phyloP scores from a whole-genome alignment of 1,140 invertebrate species.

The Orchestia grillus region DNA sequence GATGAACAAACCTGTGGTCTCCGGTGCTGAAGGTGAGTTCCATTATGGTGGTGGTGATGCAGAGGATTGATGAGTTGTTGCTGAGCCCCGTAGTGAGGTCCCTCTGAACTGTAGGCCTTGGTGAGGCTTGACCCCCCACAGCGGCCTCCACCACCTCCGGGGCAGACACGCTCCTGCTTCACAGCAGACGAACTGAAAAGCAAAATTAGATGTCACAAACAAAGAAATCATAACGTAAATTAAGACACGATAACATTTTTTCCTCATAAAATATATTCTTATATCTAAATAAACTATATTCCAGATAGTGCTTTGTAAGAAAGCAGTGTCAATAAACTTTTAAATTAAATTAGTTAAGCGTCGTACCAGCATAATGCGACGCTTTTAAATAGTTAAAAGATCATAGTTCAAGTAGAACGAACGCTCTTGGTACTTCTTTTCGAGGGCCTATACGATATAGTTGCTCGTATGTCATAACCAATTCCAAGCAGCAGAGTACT shows the following conservation, averaged over 20 bases:
- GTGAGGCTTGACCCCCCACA: slow-evolving; percentile 60
- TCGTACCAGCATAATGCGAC: no score
- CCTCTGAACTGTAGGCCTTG: slow-evolving; percentile 64
- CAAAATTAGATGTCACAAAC: neutral
- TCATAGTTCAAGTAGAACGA: no score
- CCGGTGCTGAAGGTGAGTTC: slow-evolving; percentile 60
- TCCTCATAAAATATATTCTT: neutral
- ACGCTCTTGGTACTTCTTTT: no score
- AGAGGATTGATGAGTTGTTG: slow-evolving; percentile 59
- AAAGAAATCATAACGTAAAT: neutral
- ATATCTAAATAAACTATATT: no score
- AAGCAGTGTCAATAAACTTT: no score
- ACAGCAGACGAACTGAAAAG: slow-evolving; percentile 59
- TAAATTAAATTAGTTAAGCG: no score
- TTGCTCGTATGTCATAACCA: no score
- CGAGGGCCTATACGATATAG: no score
- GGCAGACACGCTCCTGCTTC: slow-evolving; percentile 63
- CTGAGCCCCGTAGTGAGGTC: slow-evolving; percentile 59
- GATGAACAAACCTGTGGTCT: slow-evolving; percentile 62
- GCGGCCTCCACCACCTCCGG: slow-evolving; percentile 61
- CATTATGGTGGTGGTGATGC: slow-evolving; percentile 60
- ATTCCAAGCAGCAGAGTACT: no score
- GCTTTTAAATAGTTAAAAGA: no score
- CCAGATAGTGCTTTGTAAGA: no score
- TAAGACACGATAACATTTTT: neutral